phyloP scores from a whole-genome alignment of 2,797 vertebrate species.

The Neostethus bicornis region DNA sequence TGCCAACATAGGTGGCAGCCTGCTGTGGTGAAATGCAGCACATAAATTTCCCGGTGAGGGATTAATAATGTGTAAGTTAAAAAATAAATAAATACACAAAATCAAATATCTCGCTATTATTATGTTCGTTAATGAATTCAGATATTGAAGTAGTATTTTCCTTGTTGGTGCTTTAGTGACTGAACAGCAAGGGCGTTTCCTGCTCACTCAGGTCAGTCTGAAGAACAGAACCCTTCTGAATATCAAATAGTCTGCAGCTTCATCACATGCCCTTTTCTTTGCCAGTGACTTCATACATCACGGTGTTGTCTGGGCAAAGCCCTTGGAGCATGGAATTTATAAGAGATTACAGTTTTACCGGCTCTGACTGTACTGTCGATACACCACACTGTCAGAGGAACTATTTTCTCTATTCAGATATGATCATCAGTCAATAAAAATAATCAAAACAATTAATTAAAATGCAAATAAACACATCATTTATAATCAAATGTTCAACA shows the following conservation, averaged over 20 bases:
- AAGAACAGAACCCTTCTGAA: constrained; percentile 55
- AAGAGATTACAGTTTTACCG: constrained; percentile 56
- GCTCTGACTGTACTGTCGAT: constrained; percentile 31
- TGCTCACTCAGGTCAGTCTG: constrained; percentile 53
- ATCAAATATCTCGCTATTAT: not conserved
- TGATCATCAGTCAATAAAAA: not conserved
- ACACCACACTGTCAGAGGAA: not conserved
- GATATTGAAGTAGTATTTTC: constrained; percentile 31
- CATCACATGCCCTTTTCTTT: constrained; percentile 71
- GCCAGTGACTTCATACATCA: constrained; percentile 69
- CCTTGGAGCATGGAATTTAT: constrained; percentile 55
- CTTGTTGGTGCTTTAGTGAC: constrained; percentile 28
- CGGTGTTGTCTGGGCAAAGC: constrained; percentile 53
- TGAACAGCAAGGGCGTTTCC: constrained; percentile 58
- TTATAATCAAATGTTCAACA: not conserved
- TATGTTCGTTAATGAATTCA: constrained; percentile 23
- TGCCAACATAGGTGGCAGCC: no score
- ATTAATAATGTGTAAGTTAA: no score
- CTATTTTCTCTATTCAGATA: constrained; percentile 1
- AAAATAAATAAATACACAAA: not conserved
- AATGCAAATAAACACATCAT: not conserved
- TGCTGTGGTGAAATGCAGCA: no score
- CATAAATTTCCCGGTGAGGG: no score
- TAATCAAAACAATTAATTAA: no score
- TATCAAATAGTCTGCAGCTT: constrained; percentile 64